Evolutionary conservation across 1,140 invertebrate species (phyloP).

Genomic region (Musca domestica): DNA sequence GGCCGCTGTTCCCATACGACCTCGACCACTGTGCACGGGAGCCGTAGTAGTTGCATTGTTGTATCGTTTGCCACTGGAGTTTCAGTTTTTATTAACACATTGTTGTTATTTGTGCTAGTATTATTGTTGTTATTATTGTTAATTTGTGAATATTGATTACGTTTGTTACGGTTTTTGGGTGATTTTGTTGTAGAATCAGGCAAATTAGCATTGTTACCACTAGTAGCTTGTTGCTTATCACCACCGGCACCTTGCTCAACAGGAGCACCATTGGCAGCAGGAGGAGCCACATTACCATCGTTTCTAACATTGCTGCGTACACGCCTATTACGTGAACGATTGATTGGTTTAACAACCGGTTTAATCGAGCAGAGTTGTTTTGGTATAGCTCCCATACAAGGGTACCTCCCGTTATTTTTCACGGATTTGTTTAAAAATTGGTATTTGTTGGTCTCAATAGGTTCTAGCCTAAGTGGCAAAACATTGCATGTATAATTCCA

Average conservation of each 20-base stretch:
- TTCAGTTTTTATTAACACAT: slow-evolving; percentile 15
- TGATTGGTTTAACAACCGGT: slow-evolving; percentile 43
- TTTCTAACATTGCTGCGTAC: slow-evolving; percentile 26
- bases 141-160: slow-evolving; percentile 39
- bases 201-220: slow-evolving; percentile 32
- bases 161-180: slow-evolving; percentile 28
- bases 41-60: slow-evolving; percentile 28
- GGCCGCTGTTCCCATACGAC: too few relatives aligned
- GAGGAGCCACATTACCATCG: slow-evolving; percentile 28
- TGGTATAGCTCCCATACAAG: too few relatives aligned
- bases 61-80: slow-evolving; percentile 25
- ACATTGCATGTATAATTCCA: too few relatives aligned
- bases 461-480: too few relatives aligned
- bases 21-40: too few relatives aligned
- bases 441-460: too few relatives aligned
- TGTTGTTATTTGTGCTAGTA: too few relatives aligned
- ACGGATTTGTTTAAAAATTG: too few relatives aligned
- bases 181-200: slow-evolving; percentile 42
- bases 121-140: too few relatives aligned
- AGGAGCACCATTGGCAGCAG: slow-evolving; percentile 31
- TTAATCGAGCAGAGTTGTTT: too few relatives aligned
- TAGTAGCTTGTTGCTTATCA: slow-evolving; percentile 34
- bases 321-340: slow-evolving; percentile 37
- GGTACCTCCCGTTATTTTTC: too few relatives aligned
- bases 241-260: slow-evolving; percentile 47